Evolutionary conservation across 2,888 invertebrate species (phyloP), one percentile per base, ranked within the genome.

Genomic region (Trissolcus japonicus): DNA sequence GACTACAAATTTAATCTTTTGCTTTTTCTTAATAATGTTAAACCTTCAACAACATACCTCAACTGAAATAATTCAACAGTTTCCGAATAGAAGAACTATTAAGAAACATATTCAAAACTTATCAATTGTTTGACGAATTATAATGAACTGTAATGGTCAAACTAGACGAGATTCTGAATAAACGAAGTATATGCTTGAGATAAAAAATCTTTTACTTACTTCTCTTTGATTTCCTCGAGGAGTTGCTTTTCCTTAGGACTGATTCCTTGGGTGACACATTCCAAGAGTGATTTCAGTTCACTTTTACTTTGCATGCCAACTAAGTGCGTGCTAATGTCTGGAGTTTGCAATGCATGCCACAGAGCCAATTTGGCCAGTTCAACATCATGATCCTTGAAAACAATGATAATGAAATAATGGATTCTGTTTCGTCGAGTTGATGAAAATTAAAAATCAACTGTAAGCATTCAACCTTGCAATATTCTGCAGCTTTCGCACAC

Each of bases 361-460:
- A 94, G 90, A 9, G 95, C 95, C 46, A 96, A 88, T 84, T 93
- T 93, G 3, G 93, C 94, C 21, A 96, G 86, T 89, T 95, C 94
- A 6, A 94, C 91, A 51, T 91, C 90, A 56, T 91, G 90, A 71
- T 89, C 89, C 93, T 92, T 19, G 3, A 51, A 57, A n/a, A 61
- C 50, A 25, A 25, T 25, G 1, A 55, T 46, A 2, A 35, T 16
- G 29, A 17, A 4, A 9, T 50, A 63, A 9, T 11, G 1, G 7
- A 9, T 35, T 19, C 19, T 35, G 11, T 35, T 35, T 35, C 11
- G 2, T 7, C 13, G 2, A 25, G 4, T 17, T 16, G 9, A 48
- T 14, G 4, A 16, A 48, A 48, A 48, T n/a, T 48, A 48, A 48
- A n/a, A 16, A 16, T 16, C n/a, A 4, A 48, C 48, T 11, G 1